phyloP scores from a whole-genome alignment of 2,888 invertebrate genomes.

The Ophion slaviceki region DNA sequence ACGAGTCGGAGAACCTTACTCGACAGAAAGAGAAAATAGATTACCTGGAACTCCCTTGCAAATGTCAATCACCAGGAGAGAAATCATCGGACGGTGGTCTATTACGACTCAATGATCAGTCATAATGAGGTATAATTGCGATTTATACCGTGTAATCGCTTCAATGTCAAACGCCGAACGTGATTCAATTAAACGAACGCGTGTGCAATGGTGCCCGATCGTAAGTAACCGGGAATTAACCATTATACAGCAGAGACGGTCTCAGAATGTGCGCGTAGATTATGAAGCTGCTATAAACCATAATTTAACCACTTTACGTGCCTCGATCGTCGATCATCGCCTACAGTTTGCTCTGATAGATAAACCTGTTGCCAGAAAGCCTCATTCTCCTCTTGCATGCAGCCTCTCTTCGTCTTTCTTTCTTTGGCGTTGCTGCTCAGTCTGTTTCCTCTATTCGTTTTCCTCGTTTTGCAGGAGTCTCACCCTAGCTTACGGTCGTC shows the following conservation, averaged over 20 bases:
- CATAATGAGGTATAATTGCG: constrained; percentile 52
- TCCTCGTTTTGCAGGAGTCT: constrained; percentile 13
- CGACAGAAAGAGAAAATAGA: background rate
- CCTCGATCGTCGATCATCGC: constrained; percentile 62
- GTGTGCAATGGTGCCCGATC: background rate
- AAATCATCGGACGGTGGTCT: constrained; percentile 38
- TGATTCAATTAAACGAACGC: constrained; percentile 21
- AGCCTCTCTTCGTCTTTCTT: constrained; percentile 8
- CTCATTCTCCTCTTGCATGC: constrained; percentile 20
- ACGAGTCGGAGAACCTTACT: background rate
- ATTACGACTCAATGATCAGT: constrained; percentile 52
- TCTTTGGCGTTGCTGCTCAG: background rate
- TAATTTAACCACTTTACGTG: constrained; percentile 53
- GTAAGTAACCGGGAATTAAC: constrained; percentile 15
- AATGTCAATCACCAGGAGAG: constrained; percentile 37
- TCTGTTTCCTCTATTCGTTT: constrained; percentile 27
- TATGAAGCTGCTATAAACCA: constrained; percentile 26
- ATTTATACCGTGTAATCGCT: constrained; percentile 38
- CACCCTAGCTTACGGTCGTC: constrained; percentile 5
- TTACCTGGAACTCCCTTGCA: constrained; percentile 41
- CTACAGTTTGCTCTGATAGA: constrained; percentile 60
- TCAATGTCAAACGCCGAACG: constrained; percentile 22
- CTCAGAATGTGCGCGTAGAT: background rate
- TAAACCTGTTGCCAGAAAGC: constrained; percentile 67
- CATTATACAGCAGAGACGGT: background rate